phyloP scores from a whole-genome alignment of 2,888 invertebrate species.

The Dasysyrphus tricinctus region DNA sequence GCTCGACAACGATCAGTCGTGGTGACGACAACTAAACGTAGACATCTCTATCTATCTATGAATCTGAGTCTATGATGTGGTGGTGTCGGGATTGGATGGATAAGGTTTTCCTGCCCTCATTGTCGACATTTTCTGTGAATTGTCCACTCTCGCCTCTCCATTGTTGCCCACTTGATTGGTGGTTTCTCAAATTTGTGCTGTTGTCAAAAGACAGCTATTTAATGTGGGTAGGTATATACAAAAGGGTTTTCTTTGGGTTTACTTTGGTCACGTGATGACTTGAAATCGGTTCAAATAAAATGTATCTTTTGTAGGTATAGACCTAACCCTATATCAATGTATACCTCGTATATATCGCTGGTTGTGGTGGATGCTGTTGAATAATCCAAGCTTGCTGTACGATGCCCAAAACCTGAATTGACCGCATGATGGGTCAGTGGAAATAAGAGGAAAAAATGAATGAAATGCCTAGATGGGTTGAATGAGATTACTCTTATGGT shows the following conservation, averaged over 20 bases:
- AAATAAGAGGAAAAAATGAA: background rate
- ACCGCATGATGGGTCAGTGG: background rate
- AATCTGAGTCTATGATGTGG: slow-evolving; percentile 23
- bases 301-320: background rate
- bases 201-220: slow-evolving; percentile 63
- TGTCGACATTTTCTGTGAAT: slow-evolving; percentile 38
- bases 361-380: background rate
- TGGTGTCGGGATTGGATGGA: slow-evolving; percentile 13
- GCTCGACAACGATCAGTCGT: background rate
- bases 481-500: too few species aligned
- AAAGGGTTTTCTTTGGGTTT: slow-evolving; percentile 52
- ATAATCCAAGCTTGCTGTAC: background rate
- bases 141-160: slow-evolving; percentile 45
- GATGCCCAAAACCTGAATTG: background rate
- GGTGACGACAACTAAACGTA: background rate
- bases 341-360: too few species aligned
- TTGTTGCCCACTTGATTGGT: slow-evolving; percentile 63
- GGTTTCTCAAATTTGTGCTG: slow-evolving; percentile 44
- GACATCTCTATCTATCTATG: slow-evolving; percentile 20
- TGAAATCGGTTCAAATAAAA: background rate
- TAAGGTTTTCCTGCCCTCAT: slow-evolving; percentile 25
- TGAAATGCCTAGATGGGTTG: too few species aligned
- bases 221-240: slow-evolving; percentile 40
- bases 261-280: slow-evolving; percentile 16
- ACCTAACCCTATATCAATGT: background rate